phyloP scores from a whole-genome alignment of 2,888 invertebrate genomes.

The Cerceris rybyensis region DNA sequence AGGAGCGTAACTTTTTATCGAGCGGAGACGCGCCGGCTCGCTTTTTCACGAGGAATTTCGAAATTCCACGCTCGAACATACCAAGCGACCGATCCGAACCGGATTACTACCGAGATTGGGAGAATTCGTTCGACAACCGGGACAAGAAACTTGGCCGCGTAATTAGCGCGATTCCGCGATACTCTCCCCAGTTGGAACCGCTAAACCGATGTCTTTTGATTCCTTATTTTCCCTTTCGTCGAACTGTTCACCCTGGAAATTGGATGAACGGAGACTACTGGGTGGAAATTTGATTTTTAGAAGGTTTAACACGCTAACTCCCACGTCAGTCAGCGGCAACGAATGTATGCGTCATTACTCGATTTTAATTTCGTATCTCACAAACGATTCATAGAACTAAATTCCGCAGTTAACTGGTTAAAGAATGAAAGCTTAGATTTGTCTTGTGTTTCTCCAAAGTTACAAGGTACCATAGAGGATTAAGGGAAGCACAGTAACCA shows the following conservation, averaged over 20 bases:
- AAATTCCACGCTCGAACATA: slow-evolving; percentile 57
- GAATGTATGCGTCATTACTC: no score
- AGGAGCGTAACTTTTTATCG: slow-evolving; percentile 55
- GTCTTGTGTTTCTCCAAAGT: no score
- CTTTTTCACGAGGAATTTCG: slow-evolving; percentile 69
- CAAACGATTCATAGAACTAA: no score
- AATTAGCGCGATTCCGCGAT: slow-evolving; percentile 52
- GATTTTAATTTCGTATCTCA: no score
- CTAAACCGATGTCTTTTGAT: slow-evolving; percentile 51
- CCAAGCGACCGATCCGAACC: slow-evolving; percentile 1
- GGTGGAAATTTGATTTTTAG: slow-evolving; percentile 26
- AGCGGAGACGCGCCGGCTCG: slow-evolving; percentile 45
- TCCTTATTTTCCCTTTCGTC: slow-evolving; percentile 46
- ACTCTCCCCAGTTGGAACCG: slow-evolving; percentile 17
- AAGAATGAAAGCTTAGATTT: no score
- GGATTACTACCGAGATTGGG: slow-evolving; percentile 37
- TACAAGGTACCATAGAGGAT: no score
- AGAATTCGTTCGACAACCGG: slow-evolving; percentile 42
- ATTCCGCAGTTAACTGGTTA: no score
- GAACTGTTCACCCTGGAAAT: slow-evolving; percentile 36
- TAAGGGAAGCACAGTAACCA: no score
- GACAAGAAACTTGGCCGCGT: slow-evolving; percentile 55
- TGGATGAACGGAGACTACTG: slow-evolving; percentile 44
- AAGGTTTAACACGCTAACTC: not conserved
- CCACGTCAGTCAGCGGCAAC: no score